A percentile compares a stretch with the other conserved stretches of the same genome.
These are phyloP conservation scores for Mycalesis mineus DNA, from an alignment of 2,888 invertebrate genomes.

Conservation along the genomic window DNA sequence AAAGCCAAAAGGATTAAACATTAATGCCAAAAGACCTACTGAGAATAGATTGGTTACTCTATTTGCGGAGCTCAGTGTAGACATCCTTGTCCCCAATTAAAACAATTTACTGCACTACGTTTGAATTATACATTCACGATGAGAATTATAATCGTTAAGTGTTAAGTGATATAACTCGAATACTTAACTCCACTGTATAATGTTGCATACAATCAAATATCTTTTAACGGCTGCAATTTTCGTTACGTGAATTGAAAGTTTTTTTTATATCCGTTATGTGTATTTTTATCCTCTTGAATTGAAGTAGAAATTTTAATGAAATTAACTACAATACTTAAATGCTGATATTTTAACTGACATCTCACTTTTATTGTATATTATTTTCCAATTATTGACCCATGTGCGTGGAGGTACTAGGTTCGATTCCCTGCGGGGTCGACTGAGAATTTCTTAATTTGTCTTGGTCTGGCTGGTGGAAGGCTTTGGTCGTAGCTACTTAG, in stretches of 20 bases:
- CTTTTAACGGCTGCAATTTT: not conserved
- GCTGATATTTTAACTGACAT: too few relatives aligned
- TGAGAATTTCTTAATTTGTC: too few relatives aligned
- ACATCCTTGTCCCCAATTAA: slow-evolving; percentile 74
- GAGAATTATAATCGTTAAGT: slow-evolving; percentile 15
- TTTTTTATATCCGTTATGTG: not conserved
- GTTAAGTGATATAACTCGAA: not conserved
- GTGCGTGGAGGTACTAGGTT: too few relatives aligned
- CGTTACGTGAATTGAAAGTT: slow-evolving; percentile 12
- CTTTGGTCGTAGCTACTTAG: too few relatives aligned
- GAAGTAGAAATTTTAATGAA: not conserved
- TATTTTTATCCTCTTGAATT: not conserved
- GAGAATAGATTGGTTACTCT: too few relatives aligned
- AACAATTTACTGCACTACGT: slow-evolving; percentile 62
- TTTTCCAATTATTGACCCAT: too few relatives aligned
- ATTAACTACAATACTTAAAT: too few relatives aligned
- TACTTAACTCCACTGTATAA: not conserved
- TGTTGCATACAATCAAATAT: not conserved
- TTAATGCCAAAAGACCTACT: too few relatives aligned
- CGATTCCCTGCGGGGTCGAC: too few relatives aligned
- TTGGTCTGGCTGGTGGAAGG: too few relatives aligned
- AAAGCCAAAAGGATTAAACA: too few relatives aligned
- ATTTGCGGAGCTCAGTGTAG: slow-evolving; percentile 29
- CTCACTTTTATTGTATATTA: too few relatives aligned
- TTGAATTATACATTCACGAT: slow-evolving; percentile 48